Base-by-base conservation (phyloP, 2,797 vertebrate species). In the Ctenosaura bakeri region DNA sequence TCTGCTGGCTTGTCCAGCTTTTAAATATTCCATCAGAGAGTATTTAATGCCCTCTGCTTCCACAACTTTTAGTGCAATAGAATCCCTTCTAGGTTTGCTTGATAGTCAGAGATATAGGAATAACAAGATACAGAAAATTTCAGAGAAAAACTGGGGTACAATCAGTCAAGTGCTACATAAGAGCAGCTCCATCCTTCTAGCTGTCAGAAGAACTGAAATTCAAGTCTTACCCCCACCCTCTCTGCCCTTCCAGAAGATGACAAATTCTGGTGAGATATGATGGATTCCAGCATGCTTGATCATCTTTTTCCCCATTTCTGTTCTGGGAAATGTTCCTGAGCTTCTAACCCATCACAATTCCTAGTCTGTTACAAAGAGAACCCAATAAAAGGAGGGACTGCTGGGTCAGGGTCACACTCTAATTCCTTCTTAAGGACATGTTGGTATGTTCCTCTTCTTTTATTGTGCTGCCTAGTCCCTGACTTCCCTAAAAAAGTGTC, bases 1-100 rank as follows among this genome's bases (percentile, higher is more conserved):
- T 69, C 62, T 52, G 52, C 54, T 59, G 78, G 20, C 42, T 71
- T 59, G 29, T 87, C 80, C 32, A 10, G 24, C 32, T 90, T 92
- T 93, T 87, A 82, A 77, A 93, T 46, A 38, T 85, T 89, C 84
- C 0, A 38, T 0, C 0, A 1, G 9, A 69, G 22, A 79, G 16
- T 64, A 66, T 88, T 81, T 71, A 69, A 69, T 42, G 22, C 50
- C 16, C 76, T 69, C n/a, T 54, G 50, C 32, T 71, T 71, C 52
- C n/a, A 79, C 32, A n/a, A 77, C 62, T 79, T 86, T 52, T 74
- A 64, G 59, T 20, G n/a, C 18, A 59, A 46, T 62, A 54, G 26
- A 74, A 32, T 73, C 54, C 52, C 52, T 73, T 56, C 26, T 74
- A 74, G 18, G 69, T 59, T 88, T 88, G 69, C 35, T 46, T 74